A percentile compares a stretch with the other conserved stretches of the same genome.
phyloP scores from a whole-genome alignment of 2,113 vertebrate genomes.

The Psilopogon haemacephalus region DNA sequence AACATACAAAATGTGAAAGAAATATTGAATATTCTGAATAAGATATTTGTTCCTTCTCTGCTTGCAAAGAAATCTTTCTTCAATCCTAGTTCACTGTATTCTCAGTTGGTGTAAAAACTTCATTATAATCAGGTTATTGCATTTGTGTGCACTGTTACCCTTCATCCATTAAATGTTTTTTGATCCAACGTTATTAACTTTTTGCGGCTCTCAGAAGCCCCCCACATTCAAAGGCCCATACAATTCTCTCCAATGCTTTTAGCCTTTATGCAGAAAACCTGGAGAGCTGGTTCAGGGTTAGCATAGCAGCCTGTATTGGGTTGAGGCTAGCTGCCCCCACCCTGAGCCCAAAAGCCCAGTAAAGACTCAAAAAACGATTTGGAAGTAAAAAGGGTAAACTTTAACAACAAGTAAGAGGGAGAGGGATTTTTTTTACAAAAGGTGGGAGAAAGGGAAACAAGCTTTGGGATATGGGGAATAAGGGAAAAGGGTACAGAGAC shows the following conservation, averaged over 20 bases:
- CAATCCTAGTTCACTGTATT: not conserved
- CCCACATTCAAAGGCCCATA: not conserved
- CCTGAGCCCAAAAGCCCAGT: too few relatives aligned
- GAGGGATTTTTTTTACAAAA: too few relatives aligned
- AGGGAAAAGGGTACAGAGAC: too few relatives aligned
- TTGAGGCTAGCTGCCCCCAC: too few relatives aligned
- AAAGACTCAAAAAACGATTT: too few relatives aligned
- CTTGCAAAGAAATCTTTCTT: not conserved
- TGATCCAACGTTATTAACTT: not conserved
- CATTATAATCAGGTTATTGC: not conserved
- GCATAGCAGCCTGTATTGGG: too few relatives aligned
- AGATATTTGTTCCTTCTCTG: not conserved
- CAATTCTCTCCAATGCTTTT: not conserved
- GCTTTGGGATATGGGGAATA: too few relatives aligned
- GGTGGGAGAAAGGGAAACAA: too few relatives aligned
- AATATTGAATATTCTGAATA: not conserved
- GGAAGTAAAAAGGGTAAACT: too few relatives aligned
- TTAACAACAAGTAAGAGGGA: too few relatives aligned
- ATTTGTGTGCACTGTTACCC: not conserved
- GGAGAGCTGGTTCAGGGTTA: not conserved
- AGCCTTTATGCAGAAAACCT: not conserved
- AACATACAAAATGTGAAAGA: not conserved
- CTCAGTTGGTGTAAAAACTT: not conserved
- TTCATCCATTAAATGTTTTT: not conserved
- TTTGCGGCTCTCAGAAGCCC: not conserved